Evolutionary conservation across 2,797 vertebrate species (phyloP).

Genomic region (Apogon hyalosoma): DNA sequence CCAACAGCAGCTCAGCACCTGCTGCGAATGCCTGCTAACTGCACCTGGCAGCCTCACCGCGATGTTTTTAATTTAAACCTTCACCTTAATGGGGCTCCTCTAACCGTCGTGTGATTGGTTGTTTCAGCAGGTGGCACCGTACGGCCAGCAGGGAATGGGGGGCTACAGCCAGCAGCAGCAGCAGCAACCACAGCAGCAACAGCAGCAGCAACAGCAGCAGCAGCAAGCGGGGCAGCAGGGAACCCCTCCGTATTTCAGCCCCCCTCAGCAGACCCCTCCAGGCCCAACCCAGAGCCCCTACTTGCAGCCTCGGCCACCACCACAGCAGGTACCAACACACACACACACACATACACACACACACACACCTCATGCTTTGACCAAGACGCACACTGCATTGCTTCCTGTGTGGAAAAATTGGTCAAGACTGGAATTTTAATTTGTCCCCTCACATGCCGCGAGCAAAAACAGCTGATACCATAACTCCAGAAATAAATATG

Average conservation of each 20-base stretch:
- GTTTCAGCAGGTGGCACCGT: slow-evolving; percentile 90
- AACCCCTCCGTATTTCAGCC: slow-evolving; percentile 93
- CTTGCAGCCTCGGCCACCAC: slow-evolving; percentile 87
- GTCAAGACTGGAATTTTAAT: background rate
- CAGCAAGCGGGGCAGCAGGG: slow-evolving; percentile 86
- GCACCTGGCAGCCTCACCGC: slow-evolving; percentile 13
- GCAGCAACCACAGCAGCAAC: slow-evolving; percentile 76
- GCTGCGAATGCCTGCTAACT: slow-evolving; percentile 26
- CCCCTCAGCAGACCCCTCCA: slow-evolving; percentile 90
- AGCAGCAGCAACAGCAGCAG: slow-evolving; percentile 83
- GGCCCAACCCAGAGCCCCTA: slow-evolving; percentile 89
- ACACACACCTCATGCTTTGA: background rate
- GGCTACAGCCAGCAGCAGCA: slow-evolving; percentile 81
- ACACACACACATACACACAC: slow-evolving; percentile 1
- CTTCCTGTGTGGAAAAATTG: slow-evolving; percentile 12
- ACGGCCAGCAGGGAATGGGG: slow-evolving; percentile 86
- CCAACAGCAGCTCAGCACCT: background rate
- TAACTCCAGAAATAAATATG: slow-evolving; percentile 41
- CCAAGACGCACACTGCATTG: background rate
- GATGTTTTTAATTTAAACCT: slow-evolving; percentile 37
- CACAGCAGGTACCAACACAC: slow-evolving; percentile 87
- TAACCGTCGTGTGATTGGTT: slow-evolving; percentile 55
- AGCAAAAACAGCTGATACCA: slow-evolving; percentile 12
- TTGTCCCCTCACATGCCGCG: background rate
- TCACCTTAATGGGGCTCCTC: slow-evolving; percentile 37